These are phyloP conservation scores for Cremastinae sp. DNA, from an alignment of 2,888 invertebrate genomes.

Conservation along the genomic window DNA sequence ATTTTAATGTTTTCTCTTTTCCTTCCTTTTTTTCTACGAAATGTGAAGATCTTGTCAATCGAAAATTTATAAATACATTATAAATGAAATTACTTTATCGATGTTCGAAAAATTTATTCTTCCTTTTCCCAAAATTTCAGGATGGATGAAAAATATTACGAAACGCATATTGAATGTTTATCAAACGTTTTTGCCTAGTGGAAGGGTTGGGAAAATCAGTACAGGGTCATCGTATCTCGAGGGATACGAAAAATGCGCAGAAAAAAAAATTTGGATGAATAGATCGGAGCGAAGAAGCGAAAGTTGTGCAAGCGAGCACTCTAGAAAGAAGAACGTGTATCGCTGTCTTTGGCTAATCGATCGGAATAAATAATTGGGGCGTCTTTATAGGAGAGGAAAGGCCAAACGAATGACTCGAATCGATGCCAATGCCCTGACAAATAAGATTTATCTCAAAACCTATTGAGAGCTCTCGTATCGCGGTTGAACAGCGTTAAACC, in stretches of 20 bases:
- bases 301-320: constrained; percentile 29
- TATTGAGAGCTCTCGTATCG: constrained; percentile 28
- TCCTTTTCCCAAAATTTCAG: too few relatives aligned
- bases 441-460: constrained; percentile 42
- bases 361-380: constrained; percentile 74
- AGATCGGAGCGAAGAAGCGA: constrained; percentile 24
- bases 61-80: constrained; percentile 46
- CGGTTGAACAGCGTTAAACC: constrained; percentile 13
- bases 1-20: constrained; percentile 18
- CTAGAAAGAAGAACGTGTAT: constrained; percentile 67
- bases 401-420: constrained; percentile 47
- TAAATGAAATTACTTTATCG: constrained; percentile 37
- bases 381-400: constrained; percentile 63
- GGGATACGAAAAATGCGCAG: not conserved
- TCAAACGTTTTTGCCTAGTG: too few relatives aligned
- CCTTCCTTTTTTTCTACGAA: constrained; percentile 67
- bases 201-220: too few relatives aligned
- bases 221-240: not conserved
- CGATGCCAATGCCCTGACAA: constrained; percentile 47
- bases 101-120: too few relatives aligned
- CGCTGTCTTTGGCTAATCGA: constrained; percentile 73
- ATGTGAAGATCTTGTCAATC: constrained; percentile 65
- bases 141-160: too few relatives aligned
- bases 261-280: constrained; percentile 25
- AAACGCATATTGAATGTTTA: too few relatives aligned